These are phyloP conservation scores for Hycleus phaleratus DNA, from an alignment of 1,140 invertebrate genomes.

Conservation along the genomic window DNA sequence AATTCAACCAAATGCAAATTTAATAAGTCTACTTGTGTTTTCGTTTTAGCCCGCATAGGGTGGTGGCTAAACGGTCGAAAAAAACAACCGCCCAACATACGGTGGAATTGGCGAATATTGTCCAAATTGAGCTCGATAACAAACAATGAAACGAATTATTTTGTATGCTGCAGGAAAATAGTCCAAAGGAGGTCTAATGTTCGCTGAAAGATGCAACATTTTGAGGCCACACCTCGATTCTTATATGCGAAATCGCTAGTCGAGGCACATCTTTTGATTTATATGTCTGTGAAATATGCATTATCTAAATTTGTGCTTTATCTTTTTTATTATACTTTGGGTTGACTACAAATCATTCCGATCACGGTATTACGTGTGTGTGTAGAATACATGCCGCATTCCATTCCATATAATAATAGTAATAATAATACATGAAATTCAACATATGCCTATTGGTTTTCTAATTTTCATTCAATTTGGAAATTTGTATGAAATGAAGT, in stretches of 20 bases:
- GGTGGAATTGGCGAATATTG: too few species aligned
- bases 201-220: conserved; percentile 1
- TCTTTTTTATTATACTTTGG: conserved; percentile 36
- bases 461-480: too few species aligned
- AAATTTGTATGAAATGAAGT: too few species aligned
- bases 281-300: conserved; percentile 36
- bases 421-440: too few species aligned
- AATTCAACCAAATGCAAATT: conserved; percentile 41
- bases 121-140: too few species aligned
- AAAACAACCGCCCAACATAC: too few species aligned
- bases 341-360: conserved; percentile 26
- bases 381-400: not conserved
- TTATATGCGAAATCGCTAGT: conserved; percentile 28
- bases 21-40: conserved; percentile 35
- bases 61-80: not conserved
- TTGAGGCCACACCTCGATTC: conserved; percentile 2
- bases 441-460: too few species aligned
- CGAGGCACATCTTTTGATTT: conserved; percentile 34
- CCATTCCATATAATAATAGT: too few species aligned
- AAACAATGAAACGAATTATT: too few species aligned
- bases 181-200: not conserved
- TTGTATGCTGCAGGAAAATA: too few species aligned
- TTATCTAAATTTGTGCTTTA: conserved; percentile 36
- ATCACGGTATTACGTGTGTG: conserved; percentile 7
- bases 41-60: conserved; percentile 1